A percentile compares a stretch with the other conserved stretches of the same genome.
Evolutionary conservation across 1,140 invertebrate species (phyloP).

Genomic region (Diabrotica undecimpunctata): DNA sequence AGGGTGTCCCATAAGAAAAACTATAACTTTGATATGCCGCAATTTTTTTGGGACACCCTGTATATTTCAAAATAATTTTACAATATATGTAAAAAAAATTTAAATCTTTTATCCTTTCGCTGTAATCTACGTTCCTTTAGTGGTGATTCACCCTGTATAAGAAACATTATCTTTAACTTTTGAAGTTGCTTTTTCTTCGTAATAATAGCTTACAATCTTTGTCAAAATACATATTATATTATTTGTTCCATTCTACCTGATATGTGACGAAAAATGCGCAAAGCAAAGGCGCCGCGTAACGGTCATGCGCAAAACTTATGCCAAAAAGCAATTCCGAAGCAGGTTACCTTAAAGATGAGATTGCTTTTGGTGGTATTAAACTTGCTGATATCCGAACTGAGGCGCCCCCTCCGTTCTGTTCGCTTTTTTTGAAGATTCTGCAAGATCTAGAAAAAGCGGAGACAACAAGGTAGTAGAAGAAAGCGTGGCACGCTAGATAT

Average conservation of each 20-base stretch:
- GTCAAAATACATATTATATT: neutral
- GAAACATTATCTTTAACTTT: too few relatives aligned
- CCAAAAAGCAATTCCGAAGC: constrained; percentile 42
- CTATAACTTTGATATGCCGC: too few relatives aligned
- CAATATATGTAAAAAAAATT: too few relatives aligned
- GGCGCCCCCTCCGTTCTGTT: constrained; percentile 88
- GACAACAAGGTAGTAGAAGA: constrained; percentile 66
- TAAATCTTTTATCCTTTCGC: too few relatives aligned
- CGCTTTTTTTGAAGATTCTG: constrained; percentile 96
- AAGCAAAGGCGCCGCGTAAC: constrained; percentile 46
- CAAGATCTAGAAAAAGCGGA: constrained; percentile 92
- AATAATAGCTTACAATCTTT: too few relatives aligned
- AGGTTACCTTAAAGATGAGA: constrained; percentile 95
- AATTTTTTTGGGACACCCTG: too few relatives aligned
- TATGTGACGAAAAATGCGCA: constrained; percentile 12
- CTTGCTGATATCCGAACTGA: constrained; percentile 79
- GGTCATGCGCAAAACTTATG: constrained; percentile 43
- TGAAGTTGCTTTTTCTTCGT: too few relatives aligned
- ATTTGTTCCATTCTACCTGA: constrained; percentile 5
- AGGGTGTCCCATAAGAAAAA: too few relatives aligned
- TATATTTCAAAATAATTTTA: too few relatives aligned
- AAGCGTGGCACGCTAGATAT: constrained; percentile 49
- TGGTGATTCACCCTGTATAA: too few relatives aligned
- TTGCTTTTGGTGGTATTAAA: constrained; percentile 93
- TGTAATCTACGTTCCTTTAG: too few relatives aligned